Percentiles rank a stretch among this genome's conserved stretches.
phyloP scores from a whole-genome alignment of 2,888 invertebrate species.

The Phragmatobia fuliginosa region DNA sequence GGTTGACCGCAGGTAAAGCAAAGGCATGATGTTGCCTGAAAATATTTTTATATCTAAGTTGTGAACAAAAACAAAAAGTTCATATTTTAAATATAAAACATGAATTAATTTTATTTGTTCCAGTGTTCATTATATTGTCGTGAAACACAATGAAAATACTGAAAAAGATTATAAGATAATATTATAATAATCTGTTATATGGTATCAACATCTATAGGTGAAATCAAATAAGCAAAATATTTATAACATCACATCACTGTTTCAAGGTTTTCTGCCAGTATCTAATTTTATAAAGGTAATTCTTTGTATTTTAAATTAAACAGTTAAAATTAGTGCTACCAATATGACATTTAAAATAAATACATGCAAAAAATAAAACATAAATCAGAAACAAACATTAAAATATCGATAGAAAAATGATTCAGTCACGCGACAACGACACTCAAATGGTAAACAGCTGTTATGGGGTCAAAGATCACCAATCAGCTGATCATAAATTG shows the following conservation, averaged over 20 bases:
- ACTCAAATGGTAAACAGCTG: constrained; percentile 68
- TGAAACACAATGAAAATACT: background rate
- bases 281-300: background rate
- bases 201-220: background rate
- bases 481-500: constrained; percentile 77
- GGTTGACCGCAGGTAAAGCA: constrained; percentile 94
- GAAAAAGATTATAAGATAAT: background rate
- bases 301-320: background rate
- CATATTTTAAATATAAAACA: background rate
- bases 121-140: background rate
- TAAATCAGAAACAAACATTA: constrained; percentile 1
- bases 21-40: constrained; percentile 91
- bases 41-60: constrained; percentile 22
- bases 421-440: constrained; percentile 41
- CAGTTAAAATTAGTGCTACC: background rate
- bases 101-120: background rate
- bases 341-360: background rate
- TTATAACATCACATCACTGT: background rate
- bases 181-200: too few species aligned
- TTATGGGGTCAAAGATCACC: constrained; percentile 76
- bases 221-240: background rate
- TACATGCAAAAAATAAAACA: background rate
- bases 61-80: background rate
- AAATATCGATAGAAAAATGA: constrained; percentile 24
- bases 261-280: background rate